phyloP scores from a whole-genome alignment of 2,113 vertebrate species.

The Kryptolebias marmoratus region DNA sequence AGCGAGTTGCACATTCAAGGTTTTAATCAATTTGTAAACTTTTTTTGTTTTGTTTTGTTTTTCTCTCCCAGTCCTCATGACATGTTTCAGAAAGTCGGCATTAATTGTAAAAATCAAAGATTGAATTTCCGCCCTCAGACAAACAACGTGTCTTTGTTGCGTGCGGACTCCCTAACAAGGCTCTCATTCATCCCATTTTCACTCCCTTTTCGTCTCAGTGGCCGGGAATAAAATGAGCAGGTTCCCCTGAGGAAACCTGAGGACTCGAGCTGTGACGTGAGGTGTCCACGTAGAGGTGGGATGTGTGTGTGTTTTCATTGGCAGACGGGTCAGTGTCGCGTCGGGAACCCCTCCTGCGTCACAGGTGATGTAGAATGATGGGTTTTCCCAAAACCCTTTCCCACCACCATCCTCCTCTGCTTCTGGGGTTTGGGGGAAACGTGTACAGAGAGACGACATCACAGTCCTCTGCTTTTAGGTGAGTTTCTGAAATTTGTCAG shows the following conservation, averaged over 20 bases:
- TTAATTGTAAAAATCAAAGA: background rate
- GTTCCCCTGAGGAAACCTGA: constrained; percentile 60
- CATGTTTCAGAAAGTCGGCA: background rate
- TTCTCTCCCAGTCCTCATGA: no score
- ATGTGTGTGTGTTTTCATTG: constrained; percentile 18
- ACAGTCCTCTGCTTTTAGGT: no score
- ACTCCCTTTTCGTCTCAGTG: constrained; percentile 17
- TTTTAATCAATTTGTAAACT: background rate
- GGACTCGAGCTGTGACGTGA: constrained; percentile 53
- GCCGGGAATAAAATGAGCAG: constrained; percentile 13
- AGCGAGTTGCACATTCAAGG: background rate
- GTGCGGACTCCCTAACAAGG: constrained; percentile 38
- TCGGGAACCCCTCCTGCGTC: constrained; percentile 61
- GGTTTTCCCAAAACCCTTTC: constrained; percentile 52
- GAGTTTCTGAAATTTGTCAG: no score
- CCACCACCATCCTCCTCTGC: constrained; percentile 10
- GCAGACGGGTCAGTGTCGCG: background rate
- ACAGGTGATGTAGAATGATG: constrained; percentile 41
- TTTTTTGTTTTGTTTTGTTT: background rate
- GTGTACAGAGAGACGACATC: background rate
- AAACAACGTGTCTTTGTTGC: constrained; percentile 19
- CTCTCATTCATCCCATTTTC: constrained; percentile 57
- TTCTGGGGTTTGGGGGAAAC: background rate
- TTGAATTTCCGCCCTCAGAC: constrained; percentile 2
- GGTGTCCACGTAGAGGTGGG: constrained; percentile 25